Evolutionary conservation across 2,113 vertebrate genomes (phyloP), one percentile per base, ranked within the genome.

Genomic region (Macrotus californicus): DNA sequence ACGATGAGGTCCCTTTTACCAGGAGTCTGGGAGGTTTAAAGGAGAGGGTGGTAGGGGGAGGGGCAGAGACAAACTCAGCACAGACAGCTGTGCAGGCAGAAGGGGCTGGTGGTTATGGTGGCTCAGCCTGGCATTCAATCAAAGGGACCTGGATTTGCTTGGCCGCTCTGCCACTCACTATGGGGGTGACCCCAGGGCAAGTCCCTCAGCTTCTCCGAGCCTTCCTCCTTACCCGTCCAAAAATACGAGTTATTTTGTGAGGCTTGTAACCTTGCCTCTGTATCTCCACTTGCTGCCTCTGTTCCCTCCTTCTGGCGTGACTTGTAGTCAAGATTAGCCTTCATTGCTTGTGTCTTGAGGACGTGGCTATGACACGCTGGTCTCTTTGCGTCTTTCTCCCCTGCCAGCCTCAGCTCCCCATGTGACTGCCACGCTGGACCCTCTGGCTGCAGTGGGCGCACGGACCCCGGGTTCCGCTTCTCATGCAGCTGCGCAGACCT

Each of bases 351-450:
- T 19, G 59, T 87, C 77, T 43, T 66, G 89, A 52, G 77, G 56
- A 69, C 54, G 14, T 0, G 43, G 69, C 4, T 21, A 1, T 6
- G 41, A 67, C 69, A 39, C 0, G 4, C 64, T 1, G 86, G 36
- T 0, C 0, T 69, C 80, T 92, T 43, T 22, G 64, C 24, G 1
- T 46, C 7, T 36, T 24, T 39, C n/a, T 54, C 14, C 34, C 31
- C 43, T 11, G 54, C 70, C 70, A 24, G 73, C 89, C 48, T 69
- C 34, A 1, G 87, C n/a, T 72, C 54, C 6, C 10, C 4, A 19
- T 0, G 39, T 3, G 61, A 3, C 14, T 4, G 64, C 19, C 14
- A 13, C 0, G 0, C 59, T 0, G 3, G 48, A 5, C 34, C 34
- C 67, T 14, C n/a, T 41, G 6, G 0, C 48, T 26, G 41, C 3